A percentile compares a stretch with the other conserved stretches of the same genome.
Conservation (phyloP, 1,140 invertebrate species). For the Frieseomelitta varia region DNA sequence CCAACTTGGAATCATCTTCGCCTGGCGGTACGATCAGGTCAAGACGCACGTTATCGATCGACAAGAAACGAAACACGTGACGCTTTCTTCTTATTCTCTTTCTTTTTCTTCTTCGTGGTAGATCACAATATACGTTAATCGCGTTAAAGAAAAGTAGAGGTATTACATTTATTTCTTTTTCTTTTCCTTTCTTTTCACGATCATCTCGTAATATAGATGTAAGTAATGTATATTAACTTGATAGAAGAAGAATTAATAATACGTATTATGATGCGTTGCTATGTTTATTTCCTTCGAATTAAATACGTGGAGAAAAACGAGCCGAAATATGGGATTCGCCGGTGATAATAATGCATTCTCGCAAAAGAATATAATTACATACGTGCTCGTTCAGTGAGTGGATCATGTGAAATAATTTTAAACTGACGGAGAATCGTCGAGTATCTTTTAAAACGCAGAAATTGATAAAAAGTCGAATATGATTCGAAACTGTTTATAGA, state of each 20-base stretch:
- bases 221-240: too few species aligned
- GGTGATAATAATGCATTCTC: neutral
- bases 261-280: too few species aligned
- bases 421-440: neutral
- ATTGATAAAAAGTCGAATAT: neutral
- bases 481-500: neutral
- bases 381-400: neutral
- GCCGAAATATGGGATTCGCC: neutral
- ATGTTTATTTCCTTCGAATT: neutral
- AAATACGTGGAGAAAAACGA: neutral
- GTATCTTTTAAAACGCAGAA: neutral
- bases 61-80: neutral
- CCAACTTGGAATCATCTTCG: neutral
- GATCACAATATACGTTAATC: too few species aligned
- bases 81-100: too few species aligned
- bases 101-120: neutral
- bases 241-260: neutral
- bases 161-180: neutral
- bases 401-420: neutral
- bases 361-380: neutral
- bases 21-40: neutral
- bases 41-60: neutral
- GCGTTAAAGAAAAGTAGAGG: too few species aligned
- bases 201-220: too few species aligned
- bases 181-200: too few species aligned